Percentiles rank a stretch among this genome's conserved stretches.
Evolutionary conservation across 2,888 invertebrate species (phyloP).

Genomic region (Melinopterus prodromus): DNA sequence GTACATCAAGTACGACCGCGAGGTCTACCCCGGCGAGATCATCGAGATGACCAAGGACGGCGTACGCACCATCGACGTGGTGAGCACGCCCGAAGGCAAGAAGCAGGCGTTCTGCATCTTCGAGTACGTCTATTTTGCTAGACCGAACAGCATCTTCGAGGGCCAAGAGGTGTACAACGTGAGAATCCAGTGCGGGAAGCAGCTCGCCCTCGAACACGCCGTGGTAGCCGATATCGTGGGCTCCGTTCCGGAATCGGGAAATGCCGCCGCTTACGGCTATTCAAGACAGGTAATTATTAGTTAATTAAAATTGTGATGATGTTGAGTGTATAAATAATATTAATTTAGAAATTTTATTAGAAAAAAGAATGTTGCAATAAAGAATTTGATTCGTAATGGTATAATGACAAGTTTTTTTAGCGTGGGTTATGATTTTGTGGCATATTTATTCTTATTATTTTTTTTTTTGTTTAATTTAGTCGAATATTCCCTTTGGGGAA

Average conservation of each 20-base stretch:
- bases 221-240: constrained; percentile 95
- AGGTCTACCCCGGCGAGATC: constrained; percentile 96
- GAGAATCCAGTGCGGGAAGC: constrained; percentile 90
- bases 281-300: constrained; percentile 74
- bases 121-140: constrained; percentile 98
- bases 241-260: constrained; percentile 96
- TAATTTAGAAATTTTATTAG: too few relatives aligned
- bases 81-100: constrained; percentile 79
- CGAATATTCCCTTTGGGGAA: constrained; percentile 90
- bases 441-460: too few relatives aligned
- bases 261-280: constrained; percentile 96
- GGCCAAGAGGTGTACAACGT: constrained; percentile 97
- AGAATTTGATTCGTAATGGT: too few relatives aligned
- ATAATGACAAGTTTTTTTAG: too few relatives aligned
- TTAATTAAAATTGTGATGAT: not conserved
- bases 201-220: constrained; percentile 89
- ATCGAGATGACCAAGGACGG: constrained; percentile 91
- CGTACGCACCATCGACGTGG: constrained; percentile 84
- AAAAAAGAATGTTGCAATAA: too few relatives aligned
- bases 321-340: too few relatives aligned
- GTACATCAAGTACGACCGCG: constrained; percentile 88
- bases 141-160: constrained; percentile 95
- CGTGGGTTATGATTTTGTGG: too few relatives aligned
- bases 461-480: constrained; percentile 63
- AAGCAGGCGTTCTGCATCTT: constrained; percentile 97